Percentiles rank a stretch among this genome's conserved stretches.
Evolutionary conservation across 1,140 invertebrate species (phyloP).

Genomic region (Thalassaphorura encarpata): DNA sequence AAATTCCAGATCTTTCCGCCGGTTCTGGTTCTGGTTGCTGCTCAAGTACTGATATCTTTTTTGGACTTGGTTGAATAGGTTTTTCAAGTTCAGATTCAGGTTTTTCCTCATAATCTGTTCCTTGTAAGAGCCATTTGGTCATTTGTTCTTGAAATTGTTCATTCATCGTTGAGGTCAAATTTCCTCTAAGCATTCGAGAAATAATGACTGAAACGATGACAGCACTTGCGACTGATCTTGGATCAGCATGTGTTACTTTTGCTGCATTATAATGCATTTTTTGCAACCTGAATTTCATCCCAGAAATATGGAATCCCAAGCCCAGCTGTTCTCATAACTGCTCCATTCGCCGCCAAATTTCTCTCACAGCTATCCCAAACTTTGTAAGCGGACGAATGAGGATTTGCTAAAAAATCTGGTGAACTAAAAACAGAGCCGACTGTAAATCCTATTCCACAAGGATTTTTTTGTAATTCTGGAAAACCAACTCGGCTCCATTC

Average conservation of each 20-base stretch:
- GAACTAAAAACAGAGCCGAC: constrained; percentile 9
- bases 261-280: constrained; percentile 16
- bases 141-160: not conserved
- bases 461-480: constrained; percentile 16
- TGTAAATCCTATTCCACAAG: constrained; percentile 20
- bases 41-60: not conserved
- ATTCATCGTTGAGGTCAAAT: not conserved
- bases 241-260: constrained; percentile 24
- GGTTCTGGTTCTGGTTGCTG: not conserved
- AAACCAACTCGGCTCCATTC: constrained; percentile 19
- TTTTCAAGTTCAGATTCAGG: not conserved
- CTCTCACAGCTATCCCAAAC: constrained; percentile 12
- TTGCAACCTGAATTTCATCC: constrained; percentile 19
- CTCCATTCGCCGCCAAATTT: constrained; percentile 22
- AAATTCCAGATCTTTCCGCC: not conserved
- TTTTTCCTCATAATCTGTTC: not conserved
- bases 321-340: constrained; percentile 19
- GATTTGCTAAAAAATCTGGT: constrained; percentile 9
- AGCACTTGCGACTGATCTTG: constrained; percentile 9
- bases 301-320: constrained; percentile 20
- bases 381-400: constrained; percentile 6
- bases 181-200: constrained; percentile 3
- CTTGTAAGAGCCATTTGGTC: not conserved
- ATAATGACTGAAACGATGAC: constrained; percentile 5
- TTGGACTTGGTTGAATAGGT: not conserved